Percentiles rank a stretch among this genome's conserved stretches.
These are phyloP conservation scores for Epinotia nisella DNA, from an alignment of 2,888 invertebrate genomes.

Conservation along the genomic window DNA sequence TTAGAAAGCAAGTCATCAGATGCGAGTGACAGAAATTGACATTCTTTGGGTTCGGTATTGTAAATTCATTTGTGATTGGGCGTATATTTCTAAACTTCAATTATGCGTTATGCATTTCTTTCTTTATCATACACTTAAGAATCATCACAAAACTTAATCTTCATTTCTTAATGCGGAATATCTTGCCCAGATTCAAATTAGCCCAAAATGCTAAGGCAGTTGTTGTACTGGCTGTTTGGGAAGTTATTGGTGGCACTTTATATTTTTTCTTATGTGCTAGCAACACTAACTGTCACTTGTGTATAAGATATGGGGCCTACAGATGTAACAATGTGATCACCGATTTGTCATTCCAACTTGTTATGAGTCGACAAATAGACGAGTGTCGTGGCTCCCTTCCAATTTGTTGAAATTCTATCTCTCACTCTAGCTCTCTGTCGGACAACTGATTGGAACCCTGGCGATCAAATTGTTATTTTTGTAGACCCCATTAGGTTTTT, in stretches of 20 bases:
- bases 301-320: conserved; percentile 26
- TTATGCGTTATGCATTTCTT: not conserved
- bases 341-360: not conserved
- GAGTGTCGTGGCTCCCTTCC: not conserved
- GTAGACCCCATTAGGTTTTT: conserved; percentile 16
- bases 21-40: conserved; percentile 20
- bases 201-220: conserved; percentile 32
- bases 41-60: not conserved
- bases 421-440: not conserved
- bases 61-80: conserved; percentile 2
- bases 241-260: conserved; percentile 35
- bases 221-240: conserved; percentile 34
- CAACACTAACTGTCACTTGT: conserved; percentile 42
- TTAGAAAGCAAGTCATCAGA: conserved; percentile 8
- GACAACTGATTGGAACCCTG: not conserved
- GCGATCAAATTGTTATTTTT: conserved; percentile 1
- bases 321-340: not conserved
- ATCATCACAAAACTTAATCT: conserved; percentile 7
- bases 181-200: conserved; percentile 42
- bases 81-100: not conserved
- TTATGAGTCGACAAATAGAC: not conserved
- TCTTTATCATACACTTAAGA: not conserved
- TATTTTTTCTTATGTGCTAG: conserved; percentile 35
- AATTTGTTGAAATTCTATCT: too few relatives aligned
- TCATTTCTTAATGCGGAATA: conserved; percentile 9